Evolutionary conservation across 2,113 vertebrate species (phyloP).

Genomic region (Aspidoscelis tigris): DNA sequence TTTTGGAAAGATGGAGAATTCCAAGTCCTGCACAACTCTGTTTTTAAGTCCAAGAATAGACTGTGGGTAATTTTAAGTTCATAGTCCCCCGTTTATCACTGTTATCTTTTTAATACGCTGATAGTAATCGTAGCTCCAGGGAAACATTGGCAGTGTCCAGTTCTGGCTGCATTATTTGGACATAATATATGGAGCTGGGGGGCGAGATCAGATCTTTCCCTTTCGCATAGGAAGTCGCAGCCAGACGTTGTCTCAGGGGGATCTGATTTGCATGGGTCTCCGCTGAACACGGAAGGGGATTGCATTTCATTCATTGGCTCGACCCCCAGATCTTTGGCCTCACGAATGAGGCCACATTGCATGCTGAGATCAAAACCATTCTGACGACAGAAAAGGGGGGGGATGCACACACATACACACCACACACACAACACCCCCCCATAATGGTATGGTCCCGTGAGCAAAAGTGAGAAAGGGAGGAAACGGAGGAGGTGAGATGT

Average conservation of each 20-base stretch:
- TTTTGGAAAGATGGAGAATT: background rate
- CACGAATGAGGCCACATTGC: background rate
- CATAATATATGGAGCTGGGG: background rate
- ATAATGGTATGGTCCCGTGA: background rate
- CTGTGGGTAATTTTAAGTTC: background rate
- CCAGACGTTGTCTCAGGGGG: background rate
- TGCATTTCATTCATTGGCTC: background rate
- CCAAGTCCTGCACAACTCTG: background rate
- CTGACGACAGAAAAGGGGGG: background rate
- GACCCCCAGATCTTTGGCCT: background rate
- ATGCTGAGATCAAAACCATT: background rate
- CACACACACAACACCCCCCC: background rate
- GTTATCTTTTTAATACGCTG: background rate
- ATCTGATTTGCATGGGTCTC: background rate
- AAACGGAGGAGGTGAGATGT: constrained; percentile 34
- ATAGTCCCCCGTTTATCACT: background rate
- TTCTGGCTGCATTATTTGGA: background rate
- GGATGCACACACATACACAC: background rate
- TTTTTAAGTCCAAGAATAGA: no score
- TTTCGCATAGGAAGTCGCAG: fast-evolving
- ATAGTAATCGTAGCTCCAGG: background rate
- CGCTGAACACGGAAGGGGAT: background rate
- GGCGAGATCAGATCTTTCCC: background rate
- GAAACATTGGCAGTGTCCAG: background rate
- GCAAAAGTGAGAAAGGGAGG: constrained; percentile 21